These are phyloP conservation scores for Helleia helle DNA, from an alignment of 2,888 invertebrate genomes.

Conservation along the genomic window DNA sequence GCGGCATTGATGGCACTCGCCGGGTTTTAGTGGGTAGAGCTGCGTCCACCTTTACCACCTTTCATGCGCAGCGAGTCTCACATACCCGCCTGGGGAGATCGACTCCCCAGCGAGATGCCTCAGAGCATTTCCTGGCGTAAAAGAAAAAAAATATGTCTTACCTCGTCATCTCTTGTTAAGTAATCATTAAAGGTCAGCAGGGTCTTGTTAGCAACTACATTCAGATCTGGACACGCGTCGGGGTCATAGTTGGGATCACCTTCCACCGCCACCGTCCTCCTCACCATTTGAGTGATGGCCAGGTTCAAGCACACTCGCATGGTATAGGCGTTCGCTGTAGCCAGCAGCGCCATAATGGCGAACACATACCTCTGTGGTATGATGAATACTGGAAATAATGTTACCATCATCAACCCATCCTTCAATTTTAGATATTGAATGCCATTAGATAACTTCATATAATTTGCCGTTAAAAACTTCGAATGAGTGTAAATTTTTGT, in stretches of 20 bases:
- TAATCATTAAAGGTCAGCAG: slow-evolving; percentile 16
- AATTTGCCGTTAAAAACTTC: no score
- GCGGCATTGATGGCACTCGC: no score
- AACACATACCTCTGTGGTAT: slow-evolving; percentile 82
- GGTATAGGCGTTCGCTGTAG: slow-evolving; percentile 82
- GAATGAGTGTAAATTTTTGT: no score
- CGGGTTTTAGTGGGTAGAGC: no score
- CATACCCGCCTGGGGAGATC: no score
- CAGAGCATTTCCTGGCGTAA: no score
- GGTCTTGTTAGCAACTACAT: slow-evolving; percentile 23
- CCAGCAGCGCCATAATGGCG: slow-evolving; percentile 83
- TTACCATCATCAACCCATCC: neutral
- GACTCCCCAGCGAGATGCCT: no score
- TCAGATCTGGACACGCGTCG: slow-evolving; percentile 40
- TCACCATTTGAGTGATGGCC: slow-evolving; percentile 81
- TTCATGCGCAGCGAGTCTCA: no score
- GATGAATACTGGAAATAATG: slow-evolving; percentile 61
- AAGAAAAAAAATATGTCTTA: neutral
- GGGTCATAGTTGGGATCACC: slow-evolving; percentile 43
- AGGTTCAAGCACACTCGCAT: slow-evolving; percentile 83
- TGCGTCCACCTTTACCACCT: no score
- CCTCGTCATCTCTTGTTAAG: slow-evolving; percentile 11
- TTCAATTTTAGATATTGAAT: no score
- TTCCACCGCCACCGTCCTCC: slow-evolving; percentile 31
- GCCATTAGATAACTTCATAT: no score